Base-by-base conservation (phyloP, 1,140 invertebrate species). In the Colletes gigas region DNA sequence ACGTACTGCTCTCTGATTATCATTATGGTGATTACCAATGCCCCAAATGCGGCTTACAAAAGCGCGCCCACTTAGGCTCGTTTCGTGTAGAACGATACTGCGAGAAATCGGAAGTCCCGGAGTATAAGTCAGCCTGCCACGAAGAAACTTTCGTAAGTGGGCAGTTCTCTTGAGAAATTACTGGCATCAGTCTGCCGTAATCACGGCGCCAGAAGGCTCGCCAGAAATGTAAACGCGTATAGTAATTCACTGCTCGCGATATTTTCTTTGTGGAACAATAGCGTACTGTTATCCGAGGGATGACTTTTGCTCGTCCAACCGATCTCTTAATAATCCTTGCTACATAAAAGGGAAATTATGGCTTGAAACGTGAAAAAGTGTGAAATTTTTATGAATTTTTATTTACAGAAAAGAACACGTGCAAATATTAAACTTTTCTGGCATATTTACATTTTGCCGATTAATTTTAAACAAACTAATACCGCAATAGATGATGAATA, bases 91-190 rank as follows among this genome's bases (percentile, higher is more conserved):
- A 66, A 59, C 54, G 62, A 17, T 1, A 41, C 15, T 41, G 50
- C 21, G 39, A 50, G 50, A 65, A 30, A 69, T 57, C 78, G 57
- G 71, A 81, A 83, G 71, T 87, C 84, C 41, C 59, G 78, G 54
- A 82, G 75, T 74, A 87, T 82, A 82, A 82, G 82, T 81, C 60
- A 69, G 65, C 47, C 57, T 69, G 50, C 65, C 69, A 62, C 65
- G 66, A 74, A 76, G 83, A 88, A 88, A 88, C 83, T 88, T 88
- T 78, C 68, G 76, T 83, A 87, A 88, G 83, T 84, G 79, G 85
- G 86, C 83, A 87, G 86, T 87, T 88, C 81, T 78, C 76, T 17
- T 80, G 86, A 88, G 86, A 85, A 85, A 88, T 88, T 80, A 83
- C 79, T 78, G 62, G 68, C 86, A 88, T 88, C 80, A 78, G 75